Base-by-base conservation (phyloP, 2,113 vertebrate genomes). In the Lepus europaeus region DNA sequence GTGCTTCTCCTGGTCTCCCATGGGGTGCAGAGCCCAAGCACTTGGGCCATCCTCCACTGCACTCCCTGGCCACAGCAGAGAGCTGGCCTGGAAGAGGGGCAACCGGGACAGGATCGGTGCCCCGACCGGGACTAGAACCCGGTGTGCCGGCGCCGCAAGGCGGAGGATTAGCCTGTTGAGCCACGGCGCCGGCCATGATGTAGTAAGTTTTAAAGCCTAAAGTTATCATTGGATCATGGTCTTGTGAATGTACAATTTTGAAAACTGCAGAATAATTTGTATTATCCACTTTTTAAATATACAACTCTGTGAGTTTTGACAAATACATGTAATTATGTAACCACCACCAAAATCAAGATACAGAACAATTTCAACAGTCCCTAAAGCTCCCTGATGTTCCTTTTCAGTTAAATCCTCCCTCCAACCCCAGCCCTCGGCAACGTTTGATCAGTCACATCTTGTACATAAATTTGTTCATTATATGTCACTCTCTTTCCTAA, bases 221-320 rank as follows among this genome's bases (percentile, higher is more conserved):
- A 94, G 6, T 68, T 97, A 89, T 79, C 89, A 93, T 87, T 91
- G 82, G 79, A 77, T 96, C 80, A 93, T 72, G 72, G 36, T 90
- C 82, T 39, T 88, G 27, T 59, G 33, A 93, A 45, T 20, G 20
- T 39, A n/a, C 2, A 68, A 77, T 64, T 70, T 17, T 36, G 25
- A 61, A 5, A 76, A 20, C 33, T 51, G 4, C 25, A 19, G 25
- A 70, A 51, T 27, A 69, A 82, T 51, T 78, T 85, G 1, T 76
- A 39, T 12, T 61, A 72, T 22, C 73, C 72, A 86, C 22, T 33
- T 84, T 89, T 85, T 81, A 51, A 92, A 70, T 89, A 14, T 36
- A 36, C n/a, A 63, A 29, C 20, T 68, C 36, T 29, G 1, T 64
- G 12, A 39, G 7, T 87, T 61, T 29, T 84, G 69, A 91, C 29